Evolutionary conservation across 35 echinoderm and acorn worm species (phyloP), one percentile per base, ranked within the genome.

Genomic region (Stichopus chloronotus): DNA sequence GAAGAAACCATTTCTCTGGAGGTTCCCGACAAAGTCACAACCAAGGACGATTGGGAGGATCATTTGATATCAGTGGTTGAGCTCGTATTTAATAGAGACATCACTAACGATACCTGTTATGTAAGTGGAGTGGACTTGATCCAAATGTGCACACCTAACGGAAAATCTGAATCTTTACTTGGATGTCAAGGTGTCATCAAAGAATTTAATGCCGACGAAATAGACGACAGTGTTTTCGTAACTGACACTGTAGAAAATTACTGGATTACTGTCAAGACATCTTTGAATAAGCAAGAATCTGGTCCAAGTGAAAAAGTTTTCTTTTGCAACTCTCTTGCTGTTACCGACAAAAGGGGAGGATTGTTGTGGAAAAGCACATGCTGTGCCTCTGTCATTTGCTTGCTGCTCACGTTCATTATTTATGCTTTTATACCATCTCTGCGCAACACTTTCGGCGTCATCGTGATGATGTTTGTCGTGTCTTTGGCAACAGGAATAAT

Each of bases 391-490:
- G 17, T 54, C 25, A 56, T 19, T 55, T 52, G 25, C 54, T 52
- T 83, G 19, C 16, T 83, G 7, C 30, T 55, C 16, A 83, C 79
- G 17, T 83, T 83, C 13, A 12, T 10, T 52, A 83, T 83, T 52
- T 83, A 83, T 55, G 24, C 16, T 17, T 7, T 13, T 13, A 11
- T 83, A 6, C 5, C 79, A 10, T 14, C 79, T 25, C 79, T 83
- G 43, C 79, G 52, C 17, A 83, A 83, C 43, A 83, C 79, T 6
- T 83, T 83, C 55, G 79, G 79, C 4, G 54, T 83, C 55, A 52
- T 83, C 52, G 52, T 83, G 17, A 83, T 83, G 79, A 12, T 56
- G 5, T 83, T 83, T 54, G 79, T 83, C 8, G 3, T 55, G 7
- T 83, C 79, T 43, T 56, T 83, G 19, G 79, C 79, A 8, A 9